These are phyloP conservation scores for Platycheirus rosarum DNA, from an alignment of 2,888 invertebrate genomes.

Conservation along the genomic window DNA sequence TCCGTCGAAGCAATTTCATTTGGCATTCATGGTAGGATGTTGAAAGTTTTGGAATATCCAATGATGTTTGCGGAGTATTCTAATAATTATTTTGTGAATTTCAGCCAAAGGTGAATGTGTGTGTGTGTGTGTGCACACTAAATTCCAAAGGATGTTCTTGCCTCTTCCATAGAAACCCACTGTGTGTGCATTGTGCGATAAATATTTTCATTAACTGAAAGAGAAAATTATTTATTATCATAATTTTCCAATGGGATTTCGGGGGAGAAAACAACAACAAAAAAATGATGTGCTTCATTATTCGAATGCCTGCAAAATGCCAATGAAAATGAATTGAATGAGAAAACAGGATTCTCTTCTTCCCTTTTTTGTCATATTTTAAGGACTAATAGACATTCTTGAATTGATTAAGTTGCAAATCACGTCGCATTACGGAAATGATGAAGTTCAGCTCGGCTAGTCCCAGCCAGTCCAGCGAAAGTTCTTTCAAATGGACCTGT, in stretches of 20 bases:
- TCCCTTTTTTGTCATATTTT: constrained; percentile 32
- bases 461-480: constrained; percentile 45
- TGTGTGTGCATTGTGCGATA: constrained; percentile 51
- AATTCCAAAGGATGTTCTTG: constrained; percentile 48
- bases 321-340: background rate
- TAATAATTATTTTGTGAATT: constrained; percentile 72
- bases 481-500: constrained; percentile 66
- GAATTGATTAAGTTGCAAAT: constrained; percentile 74
- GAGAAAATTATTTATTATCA: constrained; percentile 72
- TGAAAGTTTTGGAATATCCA: constrained; percentile 60
- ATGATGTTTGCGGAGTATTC: constrained; percentile 70
- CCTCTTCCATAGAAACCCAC: background rate
- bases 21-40: constrained; percentile 68
- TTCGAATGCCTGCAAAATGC: constrained; percentile 18
- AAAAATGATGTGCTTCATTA: constrained; percentile 40
- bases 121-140: constrained; percentile 19
- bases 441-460: constrained; percentile 60
- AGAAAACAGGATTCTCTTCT: constrained; percentile 24
- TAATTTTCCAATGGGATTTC: constrained; percentile 60
- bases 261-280: background rate
- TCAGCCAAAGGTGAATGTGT: constrained; percentile 13
- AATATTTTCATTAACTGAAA: constrained; percentile 72
- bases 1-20: constrained; percentile 62
- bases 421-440: constrained; percentile 73
- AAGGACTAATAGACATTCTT: constrained; percentile 68